phyloP scores from a whole-genome alignment of 35 echinoderm and acorn worm genomes.

The Amphiura filiformis region DNA sequence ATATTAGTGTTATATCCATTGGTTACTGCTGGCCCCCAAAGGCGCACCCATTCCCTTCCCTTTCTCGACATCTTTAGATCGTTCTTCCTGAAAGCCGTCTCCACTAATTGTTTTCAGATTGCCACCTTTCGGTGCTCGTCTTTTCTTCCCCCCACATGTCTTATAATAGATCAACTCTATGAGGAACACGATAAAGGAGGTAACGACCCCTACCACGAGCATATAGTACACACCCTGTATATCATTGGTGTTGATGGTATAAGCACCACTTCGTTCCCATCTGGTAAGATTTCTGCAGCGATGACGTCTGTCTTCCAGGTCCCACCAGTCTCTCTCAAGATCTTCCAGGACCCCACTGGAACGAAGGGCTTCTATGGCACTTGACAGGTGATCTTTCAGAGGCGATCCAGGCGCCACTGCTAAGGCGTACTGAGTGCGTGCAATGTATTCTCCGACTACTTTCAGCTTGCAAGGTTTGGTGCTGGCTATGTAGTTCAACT shows the following conservation, averaged over 20 bases:
- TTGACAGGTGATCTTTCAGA: constrained; percentile 31
- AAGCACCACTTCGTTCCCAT: constrained; percentile 30
- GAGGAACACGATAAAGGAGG: constrained; percentile 28
- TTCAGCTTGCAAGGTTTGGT: constrained; percentile 56
- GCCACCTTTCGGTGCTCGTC: no score
- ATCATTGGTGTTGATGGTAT: constrained; percentile 37
- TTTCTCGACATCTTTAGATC: no score
- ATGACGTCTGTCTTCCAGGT: background rate
- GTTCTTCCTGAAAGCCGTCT: no score
- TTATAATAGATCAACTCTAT: constrained; percentile 22
- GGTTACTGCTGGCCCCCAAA: no score
- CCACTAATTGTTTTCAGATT: no score
- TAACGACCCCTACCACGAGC: constrained; percentile 35
- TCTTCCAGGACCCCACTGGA: constrained; percentile 45
- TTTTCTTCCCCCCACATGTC: constrained; percentile 30
- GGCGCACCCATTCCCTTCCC: no score
- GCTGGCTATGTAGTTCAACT: constrained; percentile 31
- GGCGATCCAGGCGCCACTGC: constrained; percentile 46
- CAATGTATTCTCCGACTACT: constrained; percentile 46
- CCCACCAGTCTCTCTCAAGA: constrained; percentile 63
- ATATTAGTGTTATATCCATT: no score
- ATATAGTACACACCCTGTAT: constrained; percentile 51
- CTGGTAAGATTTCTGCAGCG: constrained; percentile 36
- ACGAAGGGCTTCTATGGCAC: constrained; percentile 44
- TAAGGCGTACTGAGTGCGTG: constrained; percentile 51